Evolutionary conservation across 2,888 invertebrate species (phyloP).

Genomic region (Ormyrus pomaceus): DNA sequence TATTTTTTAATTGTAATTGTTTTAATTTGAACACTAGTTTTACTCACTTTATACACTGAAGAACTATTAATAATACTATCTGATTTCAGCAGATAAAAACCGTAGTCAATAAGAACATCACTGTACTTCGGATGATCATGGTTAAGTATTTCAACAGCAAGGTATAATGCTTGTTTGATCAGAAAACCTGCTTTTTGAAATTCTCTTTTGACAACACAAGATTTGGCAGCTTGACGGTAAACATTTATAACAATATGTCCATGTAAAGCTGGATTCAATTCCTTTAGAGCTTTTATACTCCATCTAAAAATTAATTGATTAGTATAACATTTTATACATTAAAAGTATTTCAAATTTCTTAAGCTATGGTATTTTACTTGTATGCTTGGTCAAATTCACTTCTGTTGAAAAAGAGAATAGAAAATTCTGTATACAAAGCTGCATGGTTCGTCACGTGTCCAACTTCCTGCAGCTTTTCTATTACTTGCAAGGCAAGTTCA

Average conservation of each 20-base stretch:
- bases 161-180: constrained; percentile 87
- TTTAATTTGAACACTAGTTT: neutral
- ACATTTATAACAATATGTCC: constrained; percentile 87
- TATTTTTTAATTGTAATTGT: constrained; percentile 1
- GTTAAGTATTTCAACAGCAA: constrained; percentile 81
- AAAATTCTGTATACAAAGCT: constrained; percentile 89
- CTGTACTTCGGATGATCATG: constrained; percentile 88
- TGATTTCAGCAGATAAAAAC: constrained; percentile 92
- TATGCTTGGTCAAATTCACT: constrained; percentile 86
- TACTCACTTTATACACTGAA: constrained; percentile 85
- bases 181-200: constrained; percentile 89
- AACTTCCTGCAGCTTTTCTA: constrained; percentile 76
- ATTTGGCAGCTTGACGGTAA: constrained; percentile 90
- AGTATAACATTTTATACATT: neutral
- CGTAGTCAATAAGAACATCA: constrained; percentile 91
- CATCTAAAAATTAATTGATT: constrained; percentile 77
- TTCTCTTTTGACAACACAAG: constrained; percentile 92
- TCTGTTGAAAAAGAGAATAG: constrained; percentile 87
- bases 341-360: constrained; percentile 6
- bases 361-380: constrained; percentile 76
- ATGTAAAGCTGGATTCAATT: constrained; percentile 81
- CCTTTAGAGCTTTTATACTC: constrained; percentile 85
- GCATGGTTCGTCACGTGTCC: constrained; percentile 76
- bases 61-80: constrained; percentile 91
- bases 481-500: constrained; percentile 78